These are phyloP conservation scores for Allolobophora icterica DNA, from an alignment of 2,888 invertebrate species.

Conservation along the genomic window DNA sequence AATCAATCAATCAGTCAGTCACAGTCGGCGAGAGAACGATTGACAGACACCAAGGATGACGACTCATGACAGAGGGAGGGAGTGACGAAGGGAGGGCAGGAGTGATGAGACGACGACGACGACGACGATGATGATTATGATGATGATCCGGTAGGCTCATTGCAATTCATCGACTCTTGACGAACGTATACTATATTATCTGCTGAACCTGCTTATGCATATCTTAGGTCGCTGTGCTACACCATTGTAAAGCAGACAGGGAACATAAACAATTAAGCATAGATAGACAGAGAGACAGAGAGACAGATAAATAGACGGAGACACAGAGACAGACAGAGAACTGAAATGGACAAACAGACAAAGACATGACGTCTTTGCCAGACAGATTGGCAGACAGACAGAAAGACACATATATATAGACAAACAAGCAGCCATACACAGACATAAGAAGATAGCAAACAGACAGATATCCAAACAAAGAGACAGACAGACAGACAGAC, in stretches of 20 bases:
- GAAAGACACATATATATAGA: not conserved
- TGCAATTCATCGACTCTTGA: not conserved
- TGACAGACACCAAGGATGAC: slow-evolving; percentile 3
- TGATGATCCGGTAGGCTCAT: not conserved
- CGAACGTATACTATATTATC: not conserved
- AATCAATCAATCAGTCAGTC: not conserved
- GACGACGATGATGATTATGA: not conserved
- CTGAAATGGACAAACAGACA: not conserved
- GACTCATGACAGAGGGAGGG: not conserved
- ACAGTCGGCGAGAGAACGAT: slow-evolving; percentile 4
- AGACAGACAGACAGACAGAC: not conserved
- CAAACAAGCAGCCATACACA: not conserved
- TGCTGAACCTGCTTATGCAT: not conserved
- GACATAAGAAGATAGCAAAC: too few species aligned
- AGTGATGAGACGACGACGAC: too few species aligned
- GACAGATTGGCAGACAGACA: not conserved
- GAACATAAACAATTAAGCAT: too few species aligned
- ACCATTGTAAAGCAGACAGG: too few species aligned
- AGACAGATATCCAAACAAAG: too few species aligned
- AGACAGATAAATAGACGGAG: not conserved
- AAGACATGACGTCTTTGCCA: not conserved
- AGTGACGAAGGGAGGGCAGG: not conserved
- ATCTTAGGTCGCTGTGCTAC: not conserved
- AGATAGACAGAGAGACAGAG: not conserved
- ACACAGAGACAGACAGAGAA: not conserved